Evolutionary conservation across 2,888 invertebrate species (phyloP).

Genomic region (Melinopterus prodromus): DNA sequence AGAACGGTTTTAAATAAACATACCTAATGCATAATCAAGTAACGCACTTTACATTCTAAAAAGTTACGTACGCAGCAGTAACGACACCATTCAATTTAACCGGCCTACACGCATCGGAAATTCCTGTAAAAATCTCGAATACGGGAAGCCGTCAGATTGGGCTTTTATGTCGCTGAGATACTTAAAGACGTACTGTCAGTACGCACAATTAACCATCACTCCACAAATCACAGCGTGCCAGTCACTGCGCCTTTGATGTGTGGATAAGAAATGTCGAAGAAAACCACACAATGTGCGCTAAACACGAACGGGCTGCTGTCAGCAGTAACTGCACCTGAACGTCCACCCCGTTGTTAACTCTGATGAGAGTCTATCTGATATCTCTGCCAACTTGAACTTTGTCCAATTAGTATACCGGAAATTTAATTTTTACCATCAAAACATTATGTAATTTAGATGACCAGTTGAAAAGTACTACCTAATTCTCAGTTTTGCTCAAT

Average conservation of each 20-base stretch:
- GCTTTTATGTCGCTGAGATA: conserved; percentile 11
- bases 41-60: no score
- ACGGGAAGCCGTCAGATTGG: conserved; percentile 12
- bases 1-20: no score
- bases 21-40: no score
- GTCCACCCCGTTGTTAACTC: neutral
- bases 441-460: no score
- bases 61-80: no score
- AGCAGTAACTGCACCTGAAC: neutral
- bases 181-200: conserved; percentile 16
- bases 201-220: conserved; percentile 22
- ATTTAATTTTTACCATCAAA: neutral
- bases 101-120: neutral
- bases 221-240: conserved; percentile 18
- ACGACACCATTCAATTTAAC: neutral
- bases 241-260: conserved; percentile 16
- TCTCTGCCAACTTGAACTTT: neutral
- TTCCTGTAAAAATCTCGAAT: neutral
- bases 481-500: no score
- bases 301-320: neutral
- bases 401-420: conserved; percentile 4
- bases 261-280: conserved; percentile 17
- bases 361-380: neutral
- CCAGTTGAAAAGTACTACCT: no score
- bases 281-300: conserved; percentile 23